Evolutionary conservation across 2,113 vertebrate genomes (phyloP).

Genomic region (Rhabdomys dilectus): DNA sequence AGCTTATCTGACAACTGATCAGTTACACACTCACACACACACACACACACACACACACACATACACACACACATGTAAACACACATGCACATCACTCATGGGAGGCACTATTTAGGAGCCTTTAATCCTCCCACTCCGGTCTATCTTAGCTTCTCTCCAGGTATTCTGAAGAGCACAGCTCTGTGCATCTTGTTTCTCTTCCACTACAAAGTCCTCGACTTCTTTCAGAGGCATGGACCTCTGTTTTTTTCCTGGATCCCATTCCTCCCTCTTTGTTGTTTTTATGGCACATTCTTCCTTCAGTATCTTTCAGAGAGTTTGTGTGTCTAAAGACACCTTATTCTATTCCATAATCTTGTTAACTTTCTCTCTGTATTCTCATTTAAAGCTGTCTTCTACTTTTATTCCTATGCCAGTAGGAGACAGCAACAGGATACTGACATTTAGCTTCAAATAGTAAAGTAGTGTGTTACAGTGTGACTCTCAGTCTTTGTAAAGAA

Average conservation of each 20-base stretch:
- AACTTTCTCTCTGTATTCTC: background rate
- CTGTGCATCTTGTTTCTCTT: background rate
- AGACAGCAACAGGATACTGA: background rate
- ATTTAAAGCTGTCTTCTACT: background rate
- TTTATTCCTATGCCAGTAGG: background rate
- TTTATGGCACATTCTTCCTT: conserved; percentile 21
- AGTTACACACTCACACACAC: background rate
- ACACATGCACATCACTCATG: background rate
- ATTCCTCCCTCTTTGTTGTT: background rate
- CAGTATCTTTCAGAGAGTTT: conserved; percentile 18
- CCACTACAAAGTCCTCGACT: background rate
- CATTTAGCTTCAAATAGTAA: background rate
- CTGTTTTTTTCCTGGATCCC: background rate
- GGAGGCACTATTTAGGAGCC: background rate
- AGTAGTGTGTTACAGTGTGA: background rate
- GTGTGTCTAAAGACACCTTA: background rate
- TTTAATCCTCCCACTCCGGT: background rate
- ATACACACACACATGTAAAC: background rate
- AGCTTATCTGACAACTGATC: background rate
- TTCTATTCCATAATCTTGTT: background rate
- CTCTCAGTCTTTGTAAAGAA: background rate
- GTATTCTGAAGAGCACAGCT: background rate
- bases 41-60: background rate
- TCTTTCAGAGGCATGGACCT: background rate
- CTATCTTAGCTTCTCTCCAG: background rate